A percentile compares a stretch with the other conserved stretches of the same genome.
Conservation (phyloP, 2,888 invertebrate species). For the Sarcophaga carnaria region DNA sequence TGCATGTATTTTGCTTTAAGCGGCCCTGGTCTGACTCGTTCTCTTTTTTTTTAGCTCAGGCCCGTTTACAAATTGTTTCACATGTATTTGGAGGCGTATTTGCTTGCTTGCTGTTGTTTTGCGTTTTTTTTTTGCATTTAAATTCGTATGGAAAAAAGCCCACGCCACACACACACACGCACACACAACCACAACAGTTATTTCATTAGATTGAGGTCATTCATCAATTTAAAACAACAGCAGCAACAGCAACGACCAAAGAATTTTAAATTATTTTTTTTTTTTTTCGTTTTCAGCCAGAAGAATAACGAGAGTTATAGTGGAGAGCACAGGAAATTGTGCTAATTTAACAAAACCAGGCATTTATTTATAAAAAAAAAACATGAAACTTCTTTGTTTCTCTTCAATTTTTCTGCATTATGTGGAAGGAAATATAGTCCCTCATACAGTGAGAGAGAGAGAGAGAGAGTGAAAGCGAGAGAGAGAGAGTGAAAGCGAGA, state of each 20-base stretch:
- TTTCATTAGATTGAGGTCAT: slow-evolving; percentile 62
- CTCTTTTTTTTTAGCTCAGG: neutral
- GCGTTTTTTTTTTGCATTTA: slow-evolving; percentile 1
- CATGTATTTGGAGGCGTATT: slow-evolving; percentile 5
- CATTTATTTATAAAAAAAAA: neutral
- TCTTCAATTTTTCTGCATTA: too few species aligned
- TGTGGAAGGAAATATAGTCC: too few species aligned
- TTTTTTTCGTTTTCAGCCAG: neutral
- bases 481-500: too few species aligned
- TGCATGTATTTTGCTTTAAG: neutral
- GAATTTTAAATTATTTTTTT: slow-evolving; percentile 30
- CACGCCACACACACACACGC: slow-evolving; percentile 13
- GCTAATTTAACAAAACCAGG: slow-evolving; percentile 22
- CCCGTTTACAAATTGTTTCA: neutral
- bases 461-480: too few species aligned
- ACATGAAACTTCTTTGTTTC: too few species aligned
- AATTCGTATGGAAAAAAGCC: neutral
- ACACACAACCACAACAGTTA: neutral
- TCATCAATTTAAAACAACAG: slow-evolving; percentile 61
- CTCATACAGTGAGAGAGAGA: too few species aligned
- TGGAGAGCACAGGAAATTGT: slow-evolving; percentile 44
- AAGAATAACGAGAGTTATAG: neutral
- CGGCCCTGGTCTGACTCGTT: slow-evolving; percentile 15
- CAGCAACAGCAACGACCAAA: slow-evolving; percentile 48
- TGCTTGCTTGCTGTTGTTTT: slow-evolving; percentile 1